Evolutionary conservation across 2,888 invertebrate species (phyloP).

Genomic region (Drosophila robusta): DNA sequence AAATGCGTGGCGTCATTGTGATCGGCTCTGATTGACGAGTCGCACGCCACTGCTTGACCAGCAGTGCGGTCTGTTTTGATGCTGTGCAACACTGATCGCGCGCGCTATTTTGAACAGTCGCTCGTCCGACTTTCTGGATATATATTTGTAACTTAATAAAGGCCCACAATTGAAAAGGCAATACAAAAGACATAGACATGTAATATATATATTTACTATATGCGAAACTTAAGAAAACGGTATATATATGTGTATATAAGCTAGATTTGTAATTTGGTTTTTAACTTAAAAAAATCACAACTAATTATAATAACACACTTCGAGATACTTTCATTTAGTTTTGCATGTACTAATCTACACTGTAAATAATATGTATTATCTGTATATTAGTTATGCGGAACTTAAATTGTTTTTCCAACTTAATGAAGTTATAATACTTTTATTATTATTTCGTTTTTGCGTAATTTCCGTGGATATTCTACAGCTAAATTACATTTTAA

Average conservation of each 20-base stretch:
- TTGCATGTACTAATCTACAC: constrained; percentile 23
- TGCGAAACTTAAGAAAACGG: constrained; percentile 41
- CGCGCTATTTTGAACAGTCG: constrained; percentile 34
- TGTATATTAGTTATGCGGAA: constrained; percentile 32
- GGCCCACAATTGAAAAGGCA: constrained; percentile 10
- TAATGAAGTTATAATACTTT: constrained; percentile 65
- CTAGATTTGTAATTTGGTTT: constrained; percentile 52
- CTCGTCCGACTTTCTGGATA: neutral
- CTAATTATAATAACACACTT: constrained; percentile 75
- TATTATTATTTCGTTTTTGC: constrained; percentile 26
- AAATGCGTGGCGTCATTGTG: constrained; percentile 36
- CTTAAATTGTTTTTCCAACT: constrained; percentile 33
- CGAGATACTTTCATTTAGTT: constrained; percentile 39
- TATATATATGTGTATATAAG: constrained; percentile 40
- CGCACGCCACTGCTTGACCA: constrained; percentile 45
- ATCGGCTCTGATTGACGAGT: constrained; percentile 48
- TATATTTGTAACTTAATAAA: neutral
- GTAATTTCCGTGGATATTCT: constrained; percentile 48
- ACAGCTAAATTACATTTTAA: constrained; percentile 71
- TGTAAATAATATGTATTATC: constrained; percentile 42
- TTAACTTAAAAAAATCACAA: constrained; percentile 73
- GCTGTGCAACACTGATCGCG: constrained; percentile 59
- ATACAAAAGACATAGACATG: constrained; percentile 31
- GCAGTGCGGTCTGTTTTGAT: neutral
- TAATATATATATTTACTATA: constrained; percentile 57